Conservation (phyloP, 2,888 invertebrate genomes). For the Mythimna vitellina region DNA sequence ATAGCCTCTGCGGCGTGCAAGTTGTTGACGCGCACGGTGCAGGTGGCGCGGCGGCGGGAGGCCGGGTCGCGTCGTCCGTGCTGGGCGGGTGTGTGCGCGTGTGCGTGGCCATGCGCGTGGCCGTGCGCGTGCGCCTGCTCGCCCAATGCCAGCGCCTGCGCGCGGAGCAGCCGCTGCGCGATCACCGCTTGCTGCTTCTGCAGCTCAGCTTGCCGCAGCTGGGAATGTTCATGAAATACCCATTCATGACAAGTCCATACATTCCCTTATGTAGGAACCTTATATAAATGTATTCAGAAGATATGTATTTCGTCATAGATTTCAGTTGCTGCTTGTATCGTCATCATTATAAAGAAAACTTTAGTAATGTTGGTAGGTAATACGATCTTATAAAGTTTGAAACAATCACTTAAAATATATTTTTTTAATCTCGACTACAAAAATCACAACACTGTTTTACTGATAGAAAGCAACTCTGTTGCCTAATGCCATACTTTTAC, state of each 20-base stretch:
- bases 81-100: conserved; percentile 48
- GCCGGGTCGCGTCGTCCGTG: conserved; percentile 65
- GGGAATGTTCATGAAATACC: conserved; percentile 6
- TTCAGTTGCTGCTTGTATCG: conserved; percentile 50
- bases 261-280: background rate
- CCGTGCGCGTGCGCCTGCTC: conserved; percentile 65
- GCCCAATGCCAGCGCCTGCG: conserved; percentile 58
- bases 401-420: background rate
- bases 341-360: conserved; percentile 27
- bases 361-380: background rate
- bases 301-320: conserved; percentile 10
- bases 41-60: conserved; percentile 77
- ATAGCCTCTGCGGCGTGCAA: conserved; percentile 94
- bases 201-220: conserved; percentile 82
- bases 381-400: background rate
- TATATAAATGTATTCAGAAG: conserved; percentile 4
- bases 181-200: conserved; percentile 75
- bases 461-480: no score
- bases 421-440: background rate
- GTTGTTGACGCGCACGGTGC: conserved; percentile 87
- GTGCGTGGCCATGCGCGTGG: conserved; percentile 57
- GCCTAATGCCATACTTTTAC: no score
- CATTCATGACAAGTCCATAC: background rate
- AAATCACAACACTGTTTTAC: no score
- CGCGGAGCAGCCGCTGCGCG: conserved; percentile 53